phyloP scores from a whole-genome alignment of 2,888 invertebrate genomes.

The Cephus rjabovi region DNA sequence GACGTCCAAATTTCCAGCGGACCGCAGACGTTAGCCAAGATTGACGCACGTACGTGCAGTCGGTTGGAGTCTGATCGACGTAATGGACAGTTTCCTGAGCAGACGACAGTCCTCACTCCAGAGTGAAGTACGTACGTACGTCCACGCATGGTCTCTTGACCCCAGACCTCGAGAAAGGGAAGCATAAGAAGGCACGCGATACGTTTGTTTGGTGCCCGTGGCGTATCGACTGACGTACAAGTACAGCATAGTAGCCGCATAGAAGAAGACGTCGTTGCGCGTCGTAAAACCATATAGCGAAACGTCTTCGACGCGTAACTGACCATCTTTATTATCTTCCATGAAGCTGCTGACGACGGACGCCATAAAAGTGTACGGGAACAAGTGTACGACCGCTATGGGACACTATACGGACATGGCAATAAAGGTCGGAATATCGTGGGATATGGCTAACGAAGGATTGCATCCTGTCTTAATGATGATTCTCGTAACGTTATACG shows the following conservation, averaged over 20 bases:
- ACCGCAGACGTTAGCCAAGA: background rate
- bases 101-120: conserved; percentile 30
- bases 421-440: background rate
- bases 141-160: conserved; percentile 1
- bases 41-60: background rate
- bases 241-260: background rate
- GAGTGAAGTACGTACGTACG: background rate
- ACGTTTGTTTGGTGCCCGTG: background rate
- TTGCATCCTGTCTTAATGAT: background rate
- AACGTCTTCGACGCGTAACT: background rate
- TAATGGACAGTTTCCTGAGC: conserved; percentile 62
- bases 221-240: background rate
- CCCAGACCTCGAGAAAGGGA: background rate
- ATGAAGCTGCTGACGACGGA: background rate
- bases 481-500: background rate
- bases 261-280: background rate
- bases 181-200: background rate
- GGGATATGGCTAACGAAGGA: background rate
- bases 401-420: background rate
- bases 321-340: conserved; percentile 2
- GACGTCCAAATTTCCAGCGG: background rate
- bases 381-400: background rate
- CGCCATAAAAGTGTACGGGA: background rate
- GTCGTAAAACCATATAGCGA: background rate
- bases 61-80: conserved; percentile 43